Base-by-base conservation (phyloP, 2,113 vertebrate species). In the Daphoenositta chrysoptera region DNA sequence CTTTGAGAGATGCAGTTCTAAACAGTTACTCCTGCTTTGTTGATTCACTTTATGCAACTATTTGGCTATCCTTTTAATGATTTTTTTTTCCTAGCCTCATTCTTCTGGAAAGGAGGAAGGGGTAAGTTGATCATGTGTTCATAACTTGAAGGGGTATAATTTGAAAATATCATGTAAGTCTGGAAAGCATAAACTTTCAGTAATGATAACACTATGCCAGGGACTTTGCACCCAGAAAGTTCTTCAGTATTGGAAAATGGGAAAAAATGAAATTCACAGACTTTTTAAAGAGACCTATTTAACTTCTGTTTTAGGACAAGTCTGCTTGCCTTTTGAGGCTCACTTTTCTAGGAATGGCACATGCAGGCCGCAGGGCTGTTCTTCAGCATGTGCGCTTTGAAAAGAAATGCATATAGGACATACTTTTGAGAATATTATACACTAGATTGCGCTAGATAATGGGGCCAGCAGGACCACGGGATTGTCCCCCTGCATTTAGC, bases 401-500 rank as follows among this genome's bases (percentile, higher is more conserved):
- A 20, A 12, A 81, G 17, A 47, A 51, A 65, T 42, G 14, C 3
- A 12, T 35, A 13, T 47, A 60, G 27, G 16, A 22, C 10, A 35
- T 4, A 13, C 2, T 51, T 72, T 60, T 58, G 24, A 48, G 60
- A 73, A 9, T 48, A 35, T 42, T 47, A 19, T 65, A 9, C 5
- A 4, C 7, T 60, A 47, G 13, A 44, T 23, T 70, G 19, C 12
- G 20, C 17, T 64, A 23, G 44, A 26, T 19, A 27, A 4, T 13
- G 12, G 40, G 60, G 30, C 11, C n/a, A 51, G 42, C 9, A 83
- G 64, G 31, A 24, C 1, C 5, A 33, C 13, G 50, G 18, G 42
- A 42, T 42, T 1, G 1, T 53, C 0, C 8, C 28, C 14, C 22
- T 51, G 15, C 18, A 44, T 4, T 9, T 0, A 0, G 12, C 37